Conservation (phyloP, 2,113 vertebrate species). For the Ammodytes marinus region DNA sequence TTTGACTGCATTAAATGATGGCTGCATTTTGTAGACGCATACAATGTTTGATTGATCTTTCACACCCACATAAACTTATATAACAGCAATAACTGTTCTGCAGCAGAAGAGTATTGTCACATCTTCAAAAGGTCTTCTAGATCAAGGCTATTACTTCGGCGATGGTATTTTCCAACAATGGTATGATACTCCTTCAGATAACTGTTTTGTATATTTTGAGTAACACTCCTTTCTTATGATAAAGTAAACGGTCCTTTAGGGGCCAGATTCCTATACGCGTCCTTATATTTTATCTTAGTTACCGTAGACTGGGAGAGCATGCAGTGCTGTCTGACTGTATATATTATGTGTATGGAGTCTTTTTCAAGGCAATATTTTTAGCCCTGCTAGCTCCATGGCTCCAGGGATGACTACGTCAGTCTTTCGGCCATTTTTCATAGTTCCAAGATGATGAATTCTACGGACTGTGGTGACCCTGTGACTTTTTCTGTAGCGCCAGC, state of each 20-base stretch:
- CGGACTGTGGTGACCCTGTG: background rate
- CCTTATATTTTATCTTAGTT: background rate
- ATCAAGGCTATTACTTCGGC: background rate
- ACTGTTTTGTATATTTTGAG: background rate
- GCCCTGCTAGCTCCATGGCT: background rate
- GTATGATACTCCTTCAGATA: background rate
- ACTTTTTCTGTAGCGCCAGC: background rate
- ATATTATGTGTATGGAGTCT: background rate
- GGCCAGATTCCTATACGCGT: background rate
- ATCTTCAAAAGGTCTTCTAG: background rate
- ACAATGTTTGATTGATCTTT: constrained; percentile 40
- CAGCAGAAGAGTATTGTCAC: background rate
- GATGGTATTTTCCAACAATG: background rate
- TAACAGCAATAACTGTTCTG: constrained; percentile 10
- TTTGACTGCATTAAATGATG: constrained; percentile 13
- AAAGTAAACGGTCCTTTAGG: background rate
- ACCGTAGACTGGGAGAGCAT: background rate
- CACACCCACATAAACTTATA: constrained; percentile 35
- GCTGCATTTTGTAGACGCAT: constrained; percentile 14
- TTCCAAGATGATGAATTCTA: background rate
- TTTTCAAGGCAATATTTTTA: background rate
- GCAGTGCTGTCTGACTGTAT: background rate
- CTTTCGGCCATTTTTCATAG: background rate
- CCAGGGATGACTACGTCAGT: background rate
- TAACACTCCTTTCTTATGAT: background rate